Conservation (phyloP, 1,140 invertebrate species). For the Drosophila ficusphila region DNA sequence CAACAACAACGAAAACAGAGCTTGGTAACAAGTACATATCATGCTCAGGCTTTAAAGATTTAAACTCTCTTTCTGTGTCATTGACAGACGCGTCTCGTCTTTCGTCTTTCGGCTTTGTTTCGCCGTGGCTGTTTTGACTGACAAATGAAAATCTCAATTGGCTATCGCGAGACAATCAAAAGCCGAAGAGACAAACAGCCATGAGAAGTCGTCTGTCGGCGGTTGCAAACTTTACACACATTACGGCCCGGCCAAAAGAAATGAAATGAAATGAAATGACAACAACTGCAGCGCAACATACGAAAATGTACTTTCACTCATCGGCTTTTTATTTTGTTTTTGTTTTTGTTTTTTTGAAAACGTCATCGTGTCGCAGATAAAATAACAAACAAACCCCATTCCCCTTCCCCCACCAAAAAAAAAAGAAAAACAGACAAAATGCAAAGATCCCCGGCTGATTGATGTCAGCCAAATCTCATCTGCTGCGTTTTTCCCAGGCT, state of each 20-base stretch:
- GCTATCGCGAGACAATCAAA: slow-evolving; percentile 80
- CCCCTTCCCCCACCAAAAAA: too few relatives aligned
- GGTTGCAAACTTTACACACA: slow-evolving; percentile 79
- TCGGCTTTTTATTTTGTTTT: slow-evolving; percentile 56
- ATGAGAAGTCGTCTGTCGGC: slow-evolving; percentile 57
- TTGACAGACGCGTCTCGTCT: slow-evolving; percentile 66
- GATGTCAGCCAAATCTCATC: slow-evolving; percentile 60
- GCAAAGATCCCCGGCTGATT: slow-evolving; percentile 58
- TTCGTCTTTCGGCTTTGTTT: slow-evolving; percentile 32
- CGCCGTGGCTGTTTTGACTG: slow-evolving; percentile 59
- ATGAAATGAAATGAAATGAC: slow-evolving; percentile 51
- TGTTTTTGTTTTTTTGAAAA: slow-evolving; percentile 69
- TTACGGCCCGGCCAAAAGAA: slow-evolving; percentile 70
- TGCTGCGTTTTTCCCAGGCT: slow-evolving; percentile 41
- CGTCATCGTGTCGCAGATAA: slow-evolving; percentile 76
- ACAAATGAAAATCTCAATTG: slow-evolving; percentile 82
- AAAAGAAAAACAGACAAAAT: slow-evolving; percentile 47
- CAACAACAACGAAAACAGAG: slow-evolving; percentile 31
- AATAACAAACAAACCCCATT: slow-evolving; percentile 40
- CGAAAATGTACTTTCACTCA: slow-evolving; percentile 81
- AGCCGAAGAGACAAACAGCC: slow-evolving; percentile 55
- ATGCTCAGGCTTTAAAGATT: slow-evolving; percentile 46
- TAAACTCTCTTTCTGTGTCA: slow-evolving; percentile 80
- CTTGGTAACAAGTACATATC: slow-evolving; percentile 68
- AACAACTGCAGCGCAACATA: slow-evolving; percentile 61